Percentiles rank a stretch among this genome's conserved stretches.
These are phyloP conservation scores for Nymphalis io DNA, from an alignment of 1,140 invertebrate genomes.

Conservation along the genomic window DNA sequence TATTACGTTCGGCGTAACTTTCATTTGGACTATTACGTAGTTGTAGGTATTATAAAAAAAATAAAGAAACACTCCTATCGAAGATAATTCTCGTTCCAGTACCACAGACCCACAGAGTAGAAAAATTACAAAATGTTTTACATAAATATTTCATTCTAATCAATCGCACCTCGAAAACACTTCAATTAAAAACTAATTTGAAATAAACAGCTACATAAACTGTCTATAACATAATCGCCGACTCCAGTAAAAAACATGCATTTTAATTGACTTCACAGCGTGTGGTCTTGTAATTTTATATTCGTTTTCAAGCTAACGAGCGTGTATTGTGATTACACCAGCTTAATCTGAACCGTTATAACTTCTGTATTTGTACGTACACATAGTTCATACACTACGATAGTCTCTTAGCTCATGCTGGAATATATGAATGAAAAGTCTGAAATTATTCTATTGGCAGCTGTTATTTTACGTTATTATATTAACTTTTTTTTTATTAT, in stretches of 20 bases:
- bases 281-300: conserved; percentile 63
- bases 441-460: not conserved
- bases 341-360: conserved; percentile 16
- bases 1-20: too few species aligned
- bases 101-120: conserved; percentile 9
- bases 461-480: too few species aligned
- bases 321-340: conserved; percentile 18
- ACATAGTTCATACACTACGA: not conserved
- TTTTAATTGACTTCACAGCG: conserved; percentile 61
- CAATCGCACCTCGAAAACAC: conserved; percentile 39
- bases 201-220: conserved; percentile 54
- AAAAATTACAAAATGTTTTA: conserved; percentile 22
- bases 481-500: too few species aligned
- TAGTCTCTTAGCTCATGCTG: not conserved
- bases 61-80: not conserved
- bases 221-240: conserved; percentile 46
- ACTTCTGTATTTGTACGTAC: conserved; percentile 7
- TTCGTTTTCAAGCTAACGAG: conserved; percentile 54
- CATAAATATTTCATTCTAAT: conserved; percentile 38
- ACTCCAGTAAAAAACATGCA: conserved; percentile 57
- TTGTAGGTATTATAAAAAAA: too few species aligned
- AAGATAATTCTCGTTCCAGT: conserved; percentile 2
- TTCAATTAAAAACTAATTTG: conserved; percentile 61
- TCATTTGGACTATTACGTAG: too few species aligned
- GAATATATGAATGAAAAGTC: not conserved